These are phyloP conservation scores for Brachypalpus laphriformis DNA, from an alignment of 2,888 invertebrate genomes.

Conservation along the genomic window DNA sequence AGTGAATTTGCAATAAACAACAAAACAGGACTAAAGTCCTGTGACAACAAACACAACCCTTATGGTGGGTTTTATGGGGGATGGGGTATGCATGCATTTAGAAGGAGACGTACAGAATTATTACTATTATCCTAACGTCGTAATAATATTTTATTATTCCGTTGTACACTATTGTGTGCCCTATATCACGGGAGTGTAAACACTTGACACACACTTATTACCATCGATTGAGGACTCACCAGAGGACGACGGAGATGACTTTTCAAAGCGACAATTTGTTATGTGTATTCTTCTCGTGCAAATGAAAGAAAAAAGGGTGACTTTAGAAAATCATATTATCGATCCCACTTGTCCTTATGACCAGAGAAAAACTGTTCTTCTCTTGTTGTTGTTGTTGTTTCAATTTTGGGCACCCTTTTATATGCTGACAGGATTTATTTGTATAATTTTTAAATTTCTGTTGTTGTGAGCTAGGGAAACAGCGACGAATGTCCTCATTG, in stretches of 20 bases:
- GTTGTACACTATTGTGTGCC: slow-evolving; percentile 13
- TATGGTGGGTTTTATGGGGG: not conserved
- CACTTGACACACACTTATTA: slow-evolving; percentile 63
- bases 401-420: slow-evolving; percentile 10
- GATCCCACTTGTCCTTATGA: slow-evolving; percentile 72
- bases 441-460: slow-evolving; percentile 53
- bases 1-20: slow-evolving; percentile 54
- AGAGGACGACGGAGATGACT: not conserved
- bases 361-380: not conserved
- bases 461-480: slow-evolving; percentile 26
- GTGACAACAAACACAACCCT: slow-evolving; percentile 53
- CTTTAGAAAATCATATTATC: slow-evolving; percentile 60
- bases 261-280: slow-evolving; percentile 55
- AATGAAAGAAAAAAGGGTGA: slow-evolving; percentile 45
- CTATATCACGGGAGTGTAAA: slow-evolving; percentile 62
- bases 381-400: slow-evolving; percentile 28
- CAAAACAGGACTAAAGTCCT: slow-evolving; percentile 34
- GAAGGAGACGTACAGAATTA: slow-evolving; percentile 26
- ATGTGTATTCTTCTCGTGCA: slow-evolving; percentile 14
- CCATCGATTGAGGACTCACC: slow-evolving; percentile 13
- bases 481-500: not conserved
- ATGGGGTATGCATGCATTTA: slow-evolving; percentile 6
- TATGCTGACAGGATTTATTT: slow-evolving; percentile 21
- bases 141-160: slow-evolving; percentile 69
- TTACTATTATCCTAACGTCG: slow-evolving; percentile 59